A percentile compares a stretch with the other conserved stretches of the same genome.
phyloP scores from a whole-genome alignment of 2,888 invertebrate species.

The Clivina fossor region DNA sequence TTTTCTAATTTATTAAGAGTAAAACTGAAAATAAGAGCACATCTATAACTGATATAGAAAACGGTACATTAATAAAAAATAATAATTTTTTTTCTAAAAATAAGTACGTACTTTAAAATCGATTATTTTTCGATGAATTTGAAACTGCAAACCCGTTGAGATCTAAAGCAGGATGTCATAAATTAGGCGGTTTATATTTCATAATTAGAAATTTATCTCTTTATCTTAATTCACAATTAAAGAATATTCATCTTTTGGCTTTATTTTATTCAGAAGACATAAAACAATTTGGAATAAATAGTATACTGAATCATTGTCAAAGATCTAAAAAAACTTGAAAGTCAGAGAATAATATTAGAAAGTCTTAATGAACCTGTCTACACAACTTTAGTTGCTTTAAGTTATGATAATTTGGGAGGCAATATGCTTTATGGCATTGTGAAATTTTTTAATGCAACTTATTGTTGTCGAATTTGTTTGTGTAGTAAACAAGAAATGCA shows the following conservation, averaged over 20 bases:
- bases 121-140: slow-evolving; percentile 35
- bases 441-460: slow-evolving; percentile 40
- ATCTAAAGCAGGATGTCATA: slow-evolving; percentile 34
- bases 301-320: slow-evolving; percentile 27
- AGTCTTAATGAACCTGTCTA: slow-evolving; percentile 14
- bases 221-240: slow-evolving; percentile 26
- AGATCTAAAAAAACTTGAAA: slow-evolving; percentile 33
- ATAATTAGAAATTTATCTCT: slow-evolving; percentile 27
- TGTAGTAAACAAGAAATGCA: slow-evolving; percentile 21
- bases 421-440: slow-evolving; percentile 38
- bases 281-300: slow-evolving; percentile 17
- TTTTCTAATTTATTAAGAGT: too few relatives aligned
- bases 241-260: slow-evolving; percentile 29
- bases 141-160: slow-evolving; percentile 34
- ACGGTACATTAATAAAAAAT: slow-evolving; percentile 11
- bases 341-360: slow-evolving; percentile 9
- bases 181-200: slow-evolving; percentile 35
- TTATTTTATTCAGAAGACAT: slow-evolving; percentile 5
- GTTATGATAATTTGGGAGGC: slow-evolving; percentile 39
- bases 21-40: too few relatives aligned
- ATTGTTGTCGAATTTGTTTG: slow-evolving; percentile 40
- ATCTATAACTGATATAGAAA: background rate
- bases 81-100: slow-evolving; percentile 2
- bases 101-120: slow-evolving; percentile 27
- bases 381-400: slow-evolving; percentile 35